Evolutionary conservation across 2,888 invertebrate genomes (phyloP).

Genomic region (Callyntrura guangdongensis): DNA sequence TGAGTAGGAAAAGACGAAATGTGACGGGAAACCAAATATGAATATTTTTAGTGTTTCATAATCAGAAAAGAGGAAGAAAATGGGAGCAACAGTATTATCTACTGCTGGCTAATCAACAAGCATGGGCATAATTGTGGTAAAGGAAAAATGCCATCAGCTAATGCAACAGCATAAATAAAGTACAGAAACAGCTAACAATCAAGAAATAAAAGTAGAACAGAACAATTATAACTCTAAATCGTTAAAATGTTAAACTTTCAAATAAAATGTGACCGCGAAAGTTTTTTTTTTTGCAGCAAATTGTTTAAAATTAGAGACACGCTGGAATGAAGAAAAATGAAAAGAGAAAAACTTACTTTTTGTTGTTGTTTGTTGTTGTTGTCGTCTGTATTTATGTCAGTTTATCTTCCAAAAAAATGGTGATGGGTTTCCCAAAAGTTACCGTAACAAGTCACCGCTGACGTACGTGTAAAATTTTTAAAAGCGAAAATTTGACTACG

Average conservation of each 20-base stretch:
- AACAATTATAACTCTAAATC: too few relatives aligned
- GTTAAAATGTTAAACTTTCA: background rate
- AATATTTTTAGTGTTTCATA: background rate
- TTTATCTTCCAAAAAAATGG: background rate
- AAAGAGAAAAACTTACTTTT: slow-evolving; percentile 20
- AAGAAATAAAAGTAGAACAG: background rate
- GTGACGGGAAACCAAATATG: background rate
- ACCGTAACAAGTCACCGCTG: background rate
- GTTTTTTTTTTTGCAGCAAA: background rate
- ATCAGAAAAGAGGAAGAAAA: background rate
- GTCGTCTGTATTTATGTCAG: too few relatives aligned
- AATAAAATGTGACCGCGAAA: background rate
- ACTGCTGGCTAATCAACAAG: slow-evolving; percentile 23
- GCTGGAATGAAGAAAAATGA: background rate
- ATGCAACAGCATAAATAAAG: too few relatives aligned
- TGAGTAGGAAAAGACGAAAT: slow-evolving; percentile 2
- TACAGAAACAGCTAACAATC: background rate
- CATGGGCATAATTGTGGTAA: background rate
- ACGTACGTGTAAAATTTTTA: background rate
- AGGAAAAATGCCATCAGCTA: too few relatives aligned
- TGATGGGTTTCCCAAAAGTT: slow-evolving; percentile 10
- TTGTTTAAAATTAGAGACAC: background rate
- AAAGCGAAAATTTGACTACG: too few relatives aligned
- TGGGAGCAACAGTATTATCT: slow-evolving; percentile 3
- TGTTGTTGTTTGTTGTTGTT: background rate